Evolutionary conservation across 1,140 invertebrate species (phyloP).

Genomic region (Charaxes varanes): DNA sequence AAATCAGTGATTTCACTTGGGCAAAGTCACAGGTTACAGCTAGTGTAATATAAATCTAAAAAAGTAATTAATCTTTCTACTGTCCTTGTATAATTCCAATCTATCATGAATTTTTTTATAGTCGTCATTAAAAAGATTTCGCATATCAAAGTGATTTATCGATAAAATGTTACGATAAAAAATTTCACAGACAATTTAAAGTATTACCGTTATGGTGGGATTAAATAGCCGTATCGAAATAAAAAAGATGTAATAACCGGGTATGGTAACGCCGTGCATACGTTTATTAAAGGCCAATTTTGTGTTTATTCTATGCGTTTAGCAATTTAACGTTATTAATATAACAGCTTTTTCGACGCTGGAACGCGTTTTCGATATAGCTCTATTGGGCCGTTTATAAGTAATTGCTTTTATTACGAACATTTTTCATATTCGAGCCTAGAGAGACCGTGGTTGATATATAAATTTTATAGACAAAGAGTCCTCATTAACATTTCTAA

Average conservation of each 20-base stretch:
- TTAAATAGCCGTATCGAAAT: constrained; percentile 33
- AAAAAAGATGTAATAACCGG: constrained; percentile 31
- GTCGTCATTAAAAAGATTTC: too few species aligned
- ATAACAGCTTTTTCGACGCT: constrained; percentile 33
- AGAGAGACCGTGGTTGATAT: constrained; percentile 7
- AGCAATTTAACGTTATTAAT: constrained; percentile 40
- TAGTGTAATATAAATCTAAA: too few species aligned
- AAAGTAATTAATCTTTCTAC: too few species aligned
- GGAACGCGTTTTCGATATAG: constrained; percentile 27
- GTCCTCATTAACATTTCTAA: constrained; percentile 5
- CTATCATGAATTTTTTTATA: too few species aligned
- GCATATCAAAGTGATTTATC: too few species aligned
- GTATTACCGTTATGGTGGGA: constrained; percentile 25
- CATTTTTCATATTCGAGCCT: constrained; percentile 18
- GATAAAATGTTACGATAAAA: too few species aligned
- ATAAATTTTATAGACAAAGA: constrained; percentile 10
- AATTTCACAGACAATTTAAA: too few species aligned
- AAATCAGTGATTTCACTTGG: too few species aligned
- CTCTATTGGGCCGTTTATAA: constrained; percentile 28
- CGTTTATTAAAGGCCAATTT: constrained; percentile 57
- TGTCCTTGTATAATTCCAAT: too few species aligned
- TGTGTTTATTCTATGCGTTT: constrained; percentile 46
- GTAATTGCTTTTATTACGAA: constrained; percentile 25
- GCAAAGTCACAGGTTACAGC: too few species aligned
- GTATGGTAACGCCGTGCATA: constrained; percentile 28